Conservation (phyloP, 2,888 invertebrate species). For the Neoitamus cyanurus region DNA sequence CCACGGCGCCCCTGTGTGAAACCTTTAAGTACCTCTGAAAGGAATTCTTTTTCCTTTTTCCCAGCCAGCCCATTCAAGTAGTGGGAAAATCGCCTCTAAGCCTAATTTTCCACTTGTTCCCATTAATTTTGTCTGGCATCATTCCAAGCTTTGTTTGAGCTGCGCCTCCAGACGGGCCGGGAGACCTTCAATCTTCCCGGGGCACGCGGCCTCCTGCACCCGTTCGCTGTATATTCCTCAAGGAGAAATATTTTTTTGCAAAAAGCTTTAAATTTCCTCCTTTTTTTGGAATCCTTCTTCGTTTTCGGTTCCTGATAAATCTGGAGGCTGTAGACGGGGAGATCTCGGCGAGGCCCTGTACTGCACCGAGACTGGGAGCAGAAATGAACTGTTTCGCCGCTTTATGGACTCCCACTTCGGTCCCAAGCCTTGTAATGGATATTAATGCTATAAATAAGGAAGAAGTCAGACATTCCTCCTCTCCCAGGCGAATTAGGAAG, state of each 20-base stretch:
- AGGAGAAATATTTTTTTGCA: slow-evolving; percentile 6
- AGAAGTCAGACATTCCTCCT: not conserved
- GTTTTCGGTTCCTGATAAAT: slow-evolving; percentile 1
- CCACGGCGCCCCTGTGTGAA: not conserved
- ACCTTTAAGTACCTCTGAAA: slow-evolving; percentile 25
- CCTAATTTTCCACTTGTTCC: slow-evolving; percentile 43
- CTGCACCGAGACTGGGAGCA: not conserved
- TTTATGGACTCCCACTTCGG: slow-evolving; percentile 7
- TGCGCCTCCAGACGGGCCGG: not conserved
- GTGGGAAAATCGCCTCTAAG: slow-evolving; percentile 41
- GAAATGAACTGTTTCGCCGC: not conserved
- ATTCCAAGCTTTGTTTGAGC: slow-evolving; percentile 34
- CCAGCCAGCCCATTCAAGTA: slow-evolving; percentile 3
- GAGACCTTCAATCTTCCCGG: not conserved
- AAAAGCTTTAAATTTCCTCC: slow-evolving; percentile 22
- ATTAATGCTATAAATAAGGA: slow-evolving; percentile 28
- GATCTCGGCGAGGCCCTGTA: not conserved
- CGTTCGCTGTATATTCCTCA: not conserved
- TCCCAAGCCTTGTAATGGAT: slow-evolving; percentile 14
- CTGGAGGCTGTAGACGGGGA: not conserved
- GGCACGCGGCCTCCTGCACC: not conserved
- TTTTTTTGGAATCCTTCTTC: slow-evolving; percentile 22
- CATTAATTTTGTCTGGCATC: slow-evolving; percentile 35
- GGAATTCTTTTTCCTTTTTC: not conserved
- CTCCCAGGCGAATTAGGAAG: not conserved